These are phyloP conservation scores for Smutsia temminckii DNA, from an alignment of 2,797 vertebrate genomes.

Conservation along the genomic window DNA sequence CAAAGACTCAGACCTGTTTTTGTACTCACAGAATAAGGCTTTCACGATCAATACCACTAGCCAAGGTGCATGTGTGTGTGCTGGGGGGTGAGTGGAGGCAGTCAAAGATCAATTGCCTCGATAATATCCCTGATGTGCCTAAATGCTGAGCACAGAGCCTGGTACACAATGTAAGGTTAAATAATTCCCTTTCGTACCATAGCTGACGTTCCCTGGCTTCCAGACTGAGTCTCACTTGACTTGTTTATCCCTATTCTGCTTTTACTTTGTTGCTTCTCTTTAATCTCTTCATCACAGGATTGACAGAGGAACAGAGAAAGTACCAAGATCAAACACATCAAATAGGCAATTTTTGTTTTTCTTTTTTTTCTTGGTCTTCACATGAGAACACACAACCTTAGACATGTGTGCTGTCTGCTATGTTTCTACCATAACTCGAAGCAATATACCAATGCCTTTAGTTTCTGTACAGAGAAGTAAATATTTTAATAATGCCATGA, in stretches of 20 bases:
- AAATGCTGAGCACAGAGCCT: background rate
- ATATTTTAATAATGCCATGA: constrained; percentile 58
- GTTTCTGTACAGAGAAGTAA: constrained; percentile 28
- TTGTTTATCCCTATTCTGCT: constrained; percentile 62
- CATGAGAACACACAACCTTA: background rate
- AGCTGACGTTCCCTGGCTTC: background rate
- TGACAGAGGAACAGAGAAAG: constrained; percentile 70
- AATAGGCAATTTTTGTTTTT: constrained; percentile 56
- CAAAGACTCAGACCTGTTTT: background rate
- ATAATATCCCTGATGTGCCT: background rate
- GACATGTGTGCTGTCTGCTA: background rate
- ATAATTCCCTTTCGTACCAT: background rate
- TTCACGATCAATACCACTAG: background rate
- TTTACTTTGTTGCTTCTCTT: constrained; percentile 70
- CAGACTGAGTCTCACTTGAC: constrained; percentile 64
- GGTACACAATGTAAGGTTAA: background rate
- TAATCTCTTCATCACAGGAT: constrained; percentile 72
- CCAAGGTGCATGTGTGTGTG: background rate
- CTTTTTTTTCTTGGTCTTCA: constrained; percentile 44
- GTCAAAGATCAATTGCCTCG: background rate
- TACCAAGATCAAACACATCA: constrained; percentile 71
- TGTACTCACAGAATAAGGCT: background rate
- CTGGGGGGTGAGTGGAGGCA: background rate
- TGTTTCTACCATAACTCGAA: background rate
- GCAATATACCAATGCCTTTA: background rate